Percentiles rank a stretch among this genome's conserved stretches.
Evolutionary conservation across 2,113 vertebrate genomes (phyloP).

Genomic region (Chaetodon trifascialis): DNA sequence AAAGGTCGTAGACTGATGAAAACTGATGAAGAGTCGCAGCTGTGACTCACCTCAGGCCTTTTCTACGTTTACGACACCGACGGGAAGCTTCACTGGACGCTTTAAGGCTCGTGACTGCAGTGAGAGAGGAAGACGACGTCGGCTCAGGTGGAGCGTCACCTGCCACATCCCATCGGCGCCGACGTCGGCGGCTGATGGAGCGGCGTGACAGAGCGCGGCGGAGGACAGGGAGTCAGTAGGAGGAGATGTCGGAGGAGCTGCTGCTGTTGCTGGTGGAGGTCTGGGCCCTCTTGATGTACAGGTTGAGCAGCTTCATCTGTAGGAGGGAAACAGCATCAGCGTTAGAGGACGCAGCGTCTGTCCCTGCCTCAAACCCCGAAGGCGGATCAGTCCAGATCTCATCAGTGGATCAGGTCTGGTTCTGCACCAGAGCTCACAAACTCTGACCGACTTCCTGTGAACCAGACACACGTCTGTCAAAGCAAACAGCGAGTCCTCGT

Average conservation of each 20-base stretch:
- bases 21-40: conserved; percentile 87
- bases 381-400: no score
- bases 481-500: no score
- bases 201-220: background rate
- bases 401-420: no score
- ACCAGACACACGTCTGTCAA: no score
- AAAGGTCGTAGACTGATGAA: conserved; percentile 63
- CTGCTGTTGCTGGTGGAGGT: conserved; percentile 98
- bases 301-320: conserved; percentile 97
- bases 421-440: no score
- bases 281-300: conserved; percentile 98
- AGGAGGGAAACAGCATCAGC: background rate
- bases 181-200: background rate
- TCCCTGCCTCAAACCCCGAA: no score
- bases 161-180: no score
- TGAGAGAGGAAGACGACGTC: background rate
- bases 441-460: no score
- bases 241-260: conserved; percentile 96
- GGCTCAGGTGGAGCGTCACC: background rate
- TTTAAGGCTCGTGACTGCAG: conserved; percentile 50
- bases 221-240: conserved; percentile 83
- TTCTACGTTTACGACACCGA: background rate
- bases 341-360: no score
- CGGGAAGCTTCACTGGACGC: background rate
- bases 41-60: conserved; percentile 17